phyloP scores from a whole-genome alignment of 2,888 invertebrate species.

The Drosophila mercatorum region DNA sequence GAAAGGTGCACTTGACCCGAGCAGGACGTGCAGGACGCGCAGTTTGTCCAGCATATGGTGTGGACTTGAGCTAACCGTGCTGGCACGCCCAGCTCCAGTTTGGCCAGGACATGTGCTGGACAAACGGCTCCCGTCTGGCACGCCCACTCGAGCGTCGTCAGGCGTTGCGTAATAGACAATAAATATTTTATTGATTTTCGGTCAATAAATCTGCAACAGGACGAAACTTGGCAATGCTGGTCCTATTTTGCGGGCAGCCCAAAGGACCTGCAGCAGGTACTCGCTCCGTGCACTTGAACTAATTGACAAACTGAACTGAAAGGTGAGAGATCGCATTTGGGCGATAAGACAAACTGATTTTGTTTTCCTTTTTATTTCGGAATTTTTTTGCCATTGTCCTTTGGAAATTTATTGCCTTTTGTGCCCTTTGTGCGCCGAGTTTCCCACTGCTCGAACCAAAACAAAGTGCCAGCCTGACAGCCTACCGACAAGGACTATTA shows the following conservation, averaged over 20 bases:
- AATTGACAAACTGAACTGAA: conserved; percentile 76
- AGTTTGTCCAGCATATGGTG: conserved; percentile 52
- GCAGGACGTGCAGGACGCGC: conserved; percentile 3
- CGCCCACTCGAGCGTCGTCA: conserved; percentile 34
- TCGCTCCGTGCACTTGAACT: conserved; percentile 67
- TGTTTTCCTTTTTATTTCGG: conserved; percentile 12
- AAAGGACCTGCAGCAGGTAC: conserved; percentile 45
- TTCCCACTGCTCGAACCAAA: conserved; percentile 78
- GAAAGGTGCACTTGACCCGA: conserved; percentile 34
- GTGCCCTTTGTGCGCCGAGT: conserved; percentile 55
- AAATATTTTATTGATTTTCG: conserved; percentile 70
- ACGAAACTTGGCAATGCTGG: conserved; percentile 27
- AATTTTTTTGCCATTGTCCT: conserved; percentile 44
- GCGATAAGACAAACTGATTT: conserved; percentile 67
- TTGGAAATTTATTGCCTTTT: conserved; percentile 62
- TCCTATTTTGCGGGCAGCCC: conserved; percentile 9
- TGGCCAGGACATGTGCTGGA: conserved; percentile 63
- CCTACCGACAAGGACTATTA: conserved; percentile 72
- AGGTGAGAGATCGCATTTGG: conserved; percentile 76
- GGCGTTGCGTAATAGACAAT: conserved; percentile 39
- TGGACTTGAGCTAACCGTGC: conserved; percentile 15
- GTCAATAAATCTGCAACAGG: conserved; percentile 45
- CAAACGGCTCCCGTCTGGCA: conserved; percentile 67
- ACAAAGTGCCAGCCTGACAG: conserved; percentile 71
- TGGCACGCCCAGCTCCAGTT: conserved; percentile 30